Conservation (phyloP, 2,888 invertebrate genomes). For the Drosophila eohydei region DNA sequence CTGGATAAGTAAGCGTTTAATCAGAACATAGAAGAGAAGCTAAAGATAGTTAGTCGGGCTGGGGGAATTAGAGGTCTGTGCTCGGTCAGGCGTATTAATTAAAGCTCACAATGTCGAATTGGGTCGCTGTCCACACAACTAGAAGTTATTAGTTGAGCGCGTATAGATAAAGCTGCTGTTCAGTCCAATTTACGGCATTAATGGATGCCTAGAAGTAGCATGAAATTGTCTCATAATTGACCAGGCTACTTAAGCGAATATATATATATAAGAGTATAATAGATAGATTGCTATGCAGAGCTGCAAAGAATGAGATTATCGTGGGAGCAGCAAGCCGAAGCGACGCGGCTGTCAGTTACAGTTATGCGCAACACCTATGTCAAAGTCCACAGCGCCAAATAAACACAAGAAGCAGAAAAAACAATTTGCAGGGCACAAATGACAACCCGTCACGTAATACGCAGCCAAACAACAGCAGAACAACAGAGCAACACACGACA, state of each 20-base stretch:
- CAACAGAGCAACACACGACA: slow-evolving; percentile 22
- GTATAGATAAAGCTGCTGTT: slow-evolving; percentile 34
- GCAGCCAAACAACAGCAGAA: slow-evolving; percentile 13
- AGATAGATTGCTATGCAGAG: neutral
- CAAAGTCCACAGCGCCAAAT: slow-evolving; percentile 9
- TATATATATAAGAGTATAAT: neutral
- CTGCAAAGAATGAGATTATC: neutral
- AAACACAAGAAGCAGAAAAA: neutral
- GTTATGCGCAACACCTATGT: slow-evolving; percentile 30
- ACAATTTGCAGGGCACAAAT: slow-evolving; percentile 1
- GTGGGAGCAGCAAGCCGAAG: neutral
- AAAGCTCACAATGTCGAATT: slow-evolving; percentile 60
- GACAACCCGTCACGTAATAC: slow-evolving; percentile 50
- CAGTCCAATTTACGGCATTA: slow-evolving; percentile 73
- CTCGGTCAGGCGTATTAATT: slow-evolving; percentile 68
- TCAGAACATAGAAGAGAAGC: slow-evolving; percentile 12
- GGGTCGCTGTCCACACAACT: slow-evolving; percentile 66
- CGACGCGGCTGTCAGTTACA: slow-evolving; percentile 13
- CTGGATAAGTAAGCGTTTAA: slow-evolving; percentile 43
- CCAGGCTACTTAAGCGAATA: slow-evolving; percentile 36
- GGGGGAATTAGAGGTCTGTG: slow-evolving; percentile 15
- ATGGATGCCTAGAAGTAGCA: slow-evolving; percentile 48
- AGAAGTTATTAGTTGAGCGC: slow-evolving; percentile 71
- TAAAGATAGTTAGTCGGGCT: neutral
- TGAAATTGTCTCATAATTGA: slow-evolving; percentile 71